Evolutionary conservation across 2,797 vertebrate species (phyloP).

Genomic region (Eidolon dupreanum): DNA sequence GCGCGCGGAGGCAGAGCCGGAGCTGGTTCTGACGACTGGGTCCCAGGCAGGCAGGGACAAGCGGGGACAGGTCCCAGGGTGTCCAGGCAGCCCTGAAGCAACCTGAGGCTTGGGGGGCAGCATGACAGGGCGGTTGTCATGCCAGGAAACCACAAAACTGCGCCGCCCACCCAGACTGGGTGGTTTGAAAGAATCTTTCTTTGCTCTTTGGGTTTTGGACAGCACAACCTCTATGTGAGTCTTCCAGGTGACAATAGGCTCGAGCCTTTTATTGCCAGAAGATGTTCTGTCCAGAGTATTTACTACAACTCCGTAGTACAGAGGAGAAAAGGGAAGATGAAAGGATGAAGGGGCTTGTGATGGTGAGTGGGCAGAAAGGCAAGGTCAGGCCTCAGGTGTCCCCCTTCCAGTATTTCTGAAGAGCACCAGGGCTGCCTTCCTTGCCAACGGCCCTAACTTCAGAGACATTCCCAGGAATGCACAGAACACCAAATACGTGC

Average conservation of each 20-base stretch:
- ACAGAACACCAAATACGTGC: too few relatives aligned
- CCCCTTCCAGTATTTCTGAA: neutral
- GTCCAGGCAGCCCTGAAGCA: neutral
- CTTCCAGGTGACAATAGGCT: neutral
- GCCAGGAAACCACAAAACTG: neutral
- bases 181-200: neutral
- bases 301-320: neutral
- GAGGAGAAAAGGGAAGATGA: neutral
- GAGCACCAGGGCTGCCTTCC: neutral
- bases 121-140: neutral
- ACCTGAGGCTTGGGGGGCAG: neutral
- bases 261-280: neutral
- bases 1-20: neutral
- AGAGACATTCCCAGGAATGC: neutral
- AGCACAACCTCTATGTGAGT: neutral
- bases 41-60: neutral
- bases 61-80: neutral
- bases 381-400: neutral
- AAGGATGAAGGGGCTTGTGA: neutral
- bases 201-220: neutral
- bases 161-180: neutral
- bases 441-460: neutral
- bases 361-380: neutral
- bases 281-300: neutral
- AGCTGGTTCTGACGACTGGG: neutral